Evolutionary conservation across 2,888 invertebrate species (phyloP).

Genomic region (Hymenopus coronatus): DNA sequence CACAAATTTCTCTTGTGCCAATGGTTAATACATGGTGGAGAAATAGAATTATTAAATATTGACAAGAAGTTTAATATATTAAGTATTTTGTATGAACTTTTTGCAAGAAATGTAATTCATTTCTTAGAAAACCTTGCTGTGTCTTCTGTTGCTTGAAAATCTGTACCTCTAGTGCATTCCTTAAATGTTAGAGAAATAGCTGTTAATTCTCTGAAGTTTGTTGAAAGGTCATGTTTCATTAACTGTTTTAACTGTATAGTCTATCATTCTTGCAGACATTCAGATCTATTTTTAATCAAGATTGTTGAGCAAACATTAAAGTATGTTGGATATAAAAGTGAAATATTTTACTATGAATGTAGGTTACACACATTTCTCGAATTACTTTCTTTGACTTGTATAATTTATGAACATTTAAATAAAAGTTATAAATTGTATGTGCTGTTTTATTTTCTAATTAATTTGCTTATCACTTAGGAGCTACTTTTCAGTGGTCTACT

Average conservation of each 20-base stretch:
- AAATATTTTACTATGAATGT: slow-evolving; percentile 17
- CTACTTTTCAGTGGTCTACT: too few relatives aligned
- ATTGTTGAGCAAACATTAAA: not conserved
- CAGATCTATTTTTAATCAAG: not conserved
- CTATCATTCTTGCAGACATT: not conserved
- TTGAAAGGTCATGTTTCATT: not conserved
- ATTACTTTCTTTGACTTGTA: slow-evolving; percentile 10
- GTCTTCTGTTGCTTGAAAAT: not conserved
- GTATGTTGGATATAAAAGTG: not conserved
- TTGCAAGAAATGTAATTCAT: not conserved
- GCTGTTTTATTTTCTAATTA: not conserved
- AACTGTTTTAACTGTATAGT: slow-evolving; percentile 4
- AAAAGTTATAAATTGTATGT: not conserved
- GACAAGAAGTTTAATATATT: slow-evolving; percentile 4
- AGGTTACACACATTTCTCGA: slow-evolving; percentile 8
- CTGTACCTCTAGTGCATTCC: not conserved
- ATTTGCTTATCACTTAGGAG: too few relatives aligned
- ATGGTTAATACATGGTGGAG: not conserved
- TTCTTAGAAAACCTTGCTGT: not conserved
- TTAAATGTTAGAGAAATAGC: not conserved
- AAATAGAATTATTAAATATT: not conserved
- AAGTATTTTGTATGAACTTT: slow-evolving; percentile 9
- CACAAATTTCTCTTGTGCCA: slow-evolving; percentile 19
- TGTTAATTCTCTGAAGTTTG: not conserved
- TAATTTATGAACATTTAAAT: slow-evolving; percentile 13